Evolutionary conservation across 2,888 invertebrate genomes (phyloP).

Genomic region (Drosophila cyrtoloma): DNA sequence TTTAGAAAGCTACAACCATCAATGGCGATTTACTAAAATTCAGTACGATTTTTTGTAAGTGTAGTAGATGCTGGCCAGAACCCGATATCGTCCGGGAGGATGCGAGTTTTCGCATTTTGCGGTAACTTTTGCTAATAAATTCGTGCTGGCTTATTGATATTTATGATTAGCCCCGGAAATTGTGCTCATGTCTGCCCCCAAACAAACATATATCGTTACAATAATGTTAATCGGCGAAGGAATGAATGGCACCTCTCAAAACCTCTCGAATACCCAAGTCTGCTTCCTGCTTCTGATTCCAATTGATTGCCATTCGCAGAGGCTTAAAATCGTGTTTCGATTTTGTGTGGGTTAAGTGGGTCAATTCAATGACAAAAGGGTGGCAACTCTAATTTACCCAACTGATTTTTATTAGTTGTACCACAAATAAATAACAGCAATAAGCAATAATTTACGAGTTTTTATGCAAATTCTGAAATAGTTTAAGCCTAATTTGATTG

Average conservation of each 20-base stretch:
- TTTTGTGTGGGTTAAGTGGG: conserved; percentile 28
- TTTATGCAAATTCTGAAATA: neutral
- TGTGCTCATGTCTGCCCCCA: conserved; percentile 55
- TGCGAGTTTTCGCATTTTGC: conserved; percentile 57
- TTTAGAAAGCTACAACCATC: neutral
- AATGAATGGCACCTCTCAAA: conserved; percentile 19
- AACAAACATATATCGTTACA: conserved; percentile 50
- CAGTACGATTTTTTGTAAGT: neutral
- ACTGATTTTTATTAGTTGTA: conserved; percentile 4
- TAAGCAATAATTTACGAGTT: neutral
- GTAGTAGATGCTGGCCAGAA: conserved; percentile 30
- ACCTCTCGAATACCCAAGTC: neutral
- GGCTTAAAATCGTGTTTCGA: conserved; percentile 19
- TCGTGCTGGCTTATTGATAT: conserved; percentile 76
- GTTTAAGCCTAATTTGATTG: neutral
- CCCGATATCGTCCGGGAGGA: conserved; percentile 39
- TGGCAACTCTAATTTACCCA: conserved; percentile 28
- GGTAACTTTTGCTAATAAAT: conserved; percentile 73
- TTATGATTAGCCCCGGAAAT: conserved; percentile 75
- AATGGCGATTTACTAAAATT: neutral
- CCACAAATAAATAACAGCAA: neutral
- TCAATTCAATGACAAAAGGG: conserved; percentile 45
- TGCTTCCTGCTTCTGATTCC: conserved; percentile 25
- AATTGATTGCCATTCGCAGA: conserved; percentile 53
- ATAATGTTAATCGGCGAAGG: conserved; percentile 51